phyloP scores from a whole-genome alignment of 2,888 invertebrate genomes.

The Allophyes oxyacanthae region DNA sequence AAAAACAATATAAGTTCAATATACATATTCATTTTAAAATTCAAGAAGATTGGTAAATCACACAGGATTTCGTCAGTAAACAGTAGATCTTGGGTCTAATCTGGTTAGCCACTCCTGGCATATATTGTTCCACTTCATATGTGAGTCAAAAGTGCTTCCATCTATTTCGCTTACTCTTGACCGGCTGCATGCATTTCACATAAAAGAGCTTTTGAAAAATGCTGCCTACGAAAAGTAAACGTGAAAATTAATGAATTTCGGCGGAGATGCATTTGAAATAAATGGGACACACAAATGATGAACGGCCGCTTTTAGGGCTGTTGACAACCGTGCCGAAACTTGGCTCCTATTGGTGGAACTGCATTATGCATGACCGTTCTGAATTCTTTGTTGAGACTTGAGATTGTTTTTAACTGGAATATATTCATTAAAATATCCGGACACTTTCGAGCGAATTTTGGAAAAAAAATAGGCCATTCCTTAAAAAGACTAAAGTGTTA shows the following conservation, averaged over 20 bases:
- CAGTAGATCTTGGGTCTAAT: too few relatives aligned
- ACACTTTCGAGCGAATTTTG: too few relatives aligned
- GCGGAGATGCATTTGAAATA: constrained; percentile 55
- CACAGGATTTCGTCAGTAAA: too few relatives aligned
- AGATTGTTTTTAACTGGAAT: constrained; percentile 8
- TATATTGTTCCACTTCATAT: too few relatives aligned
- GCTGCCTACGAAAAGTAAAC: constrained; percentile 37
- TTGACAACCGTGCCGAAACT: constrained; percentile 34
- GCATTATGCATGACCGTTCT: constrained; percentile 42
- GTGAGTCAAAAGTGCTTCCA: too few relatives aligned
- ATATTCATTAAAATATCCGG: too few relatives aligned
- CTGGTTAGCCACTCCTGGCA: too few relatives aligned
- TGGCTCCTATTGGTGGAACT: constrained; percentile 41
- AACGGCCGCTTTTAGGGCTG: constrained; percentile 28
- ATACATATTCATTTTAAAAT: too few relatives aligned
- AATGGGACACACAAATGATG: constrained; percentile 50
- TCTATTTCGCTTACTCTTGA: constrained; percentile 43
- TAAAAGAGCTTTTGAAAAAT: constrained; percentile 39
- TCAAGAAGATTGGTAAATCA: too few relatives aligned
- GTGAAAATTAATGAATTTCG: constrained; percentile 56
- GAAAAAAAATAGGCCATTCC: too few relatives aligned
- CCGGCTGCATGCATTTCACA: constrained; percentile 34
- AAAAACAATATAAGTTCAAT: too few relatives aligned
- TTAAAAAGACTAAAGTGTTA: too few relatives aligned
- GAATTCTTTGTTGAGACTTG: constrained; percentile 5